Evolutionary conservation across 2,888 invertebrate genomes (phyloP).

Genomic region (Drosophila barbarae): DNA sequence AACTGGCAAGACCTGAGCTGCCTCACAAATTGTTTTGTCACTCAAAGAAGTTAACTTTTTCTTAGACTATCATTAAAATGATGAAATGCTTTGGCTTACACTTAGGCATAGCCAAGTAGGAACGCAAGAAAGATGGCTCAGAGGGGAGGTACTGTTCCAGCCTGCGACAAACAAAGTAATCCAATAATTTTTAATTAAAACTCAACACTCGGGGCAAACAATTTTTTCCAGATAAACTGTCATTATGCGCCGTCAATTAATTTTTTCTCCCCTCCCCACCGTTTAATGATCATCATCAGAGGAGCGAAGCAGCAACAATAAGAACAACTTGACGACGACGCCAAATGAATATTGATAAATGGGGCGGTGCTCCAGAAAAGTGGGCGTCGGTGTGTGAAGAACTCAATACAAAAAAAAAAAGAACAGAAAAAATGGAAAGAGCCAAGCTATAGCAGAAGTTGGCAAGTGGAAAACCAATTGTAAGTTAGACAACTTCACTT

Average conservation of each 20-base stretch:
- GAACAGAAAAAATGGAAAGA: not conserved
- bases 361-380: conserved; percentile 70
- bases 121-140: conserved; percentile 1
- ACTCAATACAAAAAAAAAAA: conserved; percentile 19
- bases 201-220: conserved; percentile 74
- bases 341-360: conserved; percentile 79
- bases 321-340: conserved; percentile 67
- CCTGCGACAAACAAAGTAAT: conserved; percentile 57
- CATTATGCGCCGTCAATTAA: conserved; percentile 76
- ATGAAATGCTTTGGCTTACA: conserved; percentile 77
- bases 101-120: conserved; percentile 76
- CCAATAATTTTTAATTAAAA: conserved; percentile 75
- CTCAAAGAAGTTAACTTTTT: conserved; percentile 44
- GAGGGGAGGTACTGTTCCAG: not conserved
- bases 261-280: conserved; percentile 49
- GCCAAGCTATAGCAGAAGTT: conserved; percentile 7
- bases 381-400: conserved; percentile 66
- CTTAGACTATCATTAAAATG: conserved; percentile 72
- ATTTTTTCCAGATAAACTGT: conserved; percentile 75
- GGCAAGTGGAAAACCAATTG: conserved; percentile 42
- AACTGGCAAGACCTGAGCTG: conserved; percentile 51
- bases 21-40: conserved; percentile 61
- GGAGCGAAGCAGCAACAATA: conserved; percentile 48
- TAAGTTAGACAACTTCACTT: conserved; percentile 63
- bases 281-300: conserved; percentile 74